A percentile compares a stretch with the other conserved stretches of the same genome.
Evolutionary conservation across 1,140 invertebrate species (phyloP).

Genomic region (Cepaea nemoralis): DNA sequence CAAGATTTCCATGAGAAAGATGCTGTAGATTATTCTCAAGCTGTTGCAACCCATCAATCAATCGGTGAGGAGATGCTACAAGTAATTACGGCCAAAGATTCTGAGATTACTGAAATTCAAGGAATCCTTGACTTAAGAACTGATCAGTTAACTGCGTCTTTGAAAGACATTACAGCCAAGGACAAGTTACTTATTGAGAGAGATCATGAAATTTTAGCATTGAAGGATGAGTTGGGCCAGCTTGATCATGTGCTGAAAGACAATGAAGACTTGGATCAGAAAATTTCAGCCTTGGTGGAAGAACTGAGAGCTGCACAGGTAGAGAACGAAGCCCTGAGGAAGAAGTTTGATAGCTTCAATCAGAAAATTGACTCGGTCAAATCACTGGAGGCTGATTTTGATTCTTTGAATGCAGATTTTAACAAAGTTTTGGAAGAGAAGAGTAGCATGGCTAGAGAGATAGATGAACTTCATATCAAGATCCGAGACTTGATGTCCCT

Average conservation of each 20-base stretch:
- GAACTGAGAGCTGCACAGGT: constrained; percentile 38
- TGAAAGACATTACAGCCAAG: neutral
- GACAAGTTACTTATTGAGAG: constrained; percentile 14
- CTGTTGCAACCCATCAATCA: neutral
- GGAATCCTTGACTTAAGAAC: neutral
- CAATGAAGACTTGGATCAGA: constrained; percentile 23
- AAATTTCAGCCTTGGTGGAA: neutral
- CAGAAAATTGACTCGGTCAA: constrained; percentile 50
- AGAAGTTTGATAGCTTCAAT: constrained; percentile 48
- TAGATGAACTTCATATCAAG: constrained; percentile 64
- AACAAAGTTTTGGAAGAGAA: constrained; percentile 61
- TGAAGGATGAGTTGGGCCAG: constrained; percentile 4
- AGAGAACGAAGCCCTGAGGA: constrained; percentile 55
- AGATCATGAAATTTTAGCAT: constrained; percentile 29
- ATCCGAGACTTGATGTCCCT: constrained; percentile 47
- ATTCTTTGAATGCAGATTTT: constrained; percentile 56
- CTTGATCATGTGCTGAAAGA: constrained; percentile 30
- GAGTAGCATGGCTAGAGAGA: constrained; percentile 60
- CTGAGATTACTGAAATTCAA: constrained; percentile 25
- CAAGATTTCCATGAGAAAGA: neutral
- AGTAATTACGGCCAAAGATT: constrained; percentile 6
- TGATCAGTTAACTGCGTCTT: neutral
- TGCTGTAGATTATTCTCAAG: neutral
- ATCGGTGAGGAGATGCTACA: neutral
- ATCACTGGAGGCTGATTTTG: constrained; percentile 58